Base-by-base conservation (phyloP, 2,888 invertebrate genomes). In the Archips crataeganus region DNA sequence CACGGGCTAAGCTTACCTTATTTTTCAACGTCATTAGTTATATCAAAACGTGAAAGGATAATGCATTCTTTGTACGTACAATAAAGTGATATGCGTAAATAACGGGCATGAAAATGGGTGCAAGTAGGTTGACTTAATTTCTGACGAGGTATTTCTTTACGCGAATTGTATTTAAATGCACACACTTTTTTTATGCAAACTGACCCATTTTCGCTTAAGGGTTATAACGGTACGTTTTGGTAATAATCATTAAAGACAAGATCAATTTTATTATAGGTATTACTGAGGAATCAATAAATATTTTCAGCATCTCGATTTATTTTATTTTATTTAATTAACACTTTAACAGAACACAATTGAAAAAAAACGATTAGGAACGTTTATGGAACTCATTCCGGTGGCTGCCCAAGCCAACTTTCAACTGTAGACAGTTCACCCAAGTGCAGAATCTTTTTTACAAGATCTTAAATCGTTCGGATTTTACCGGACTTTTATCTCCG, bases 11-110 rank as follows among this genome's bases (percentile, higher is more conserved):
- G 84, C 83, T 81, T 75, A 78, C 84, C 84, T 85, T 88, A 88
- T 87, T 88, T 88, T 88, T 88, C 88, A 88, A 82, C 85, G 84
- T 87, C 87, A 88, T 89, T 88, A 88, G 80, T 79, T 78, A 74
- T 80, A 81, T 80, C 82, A 82, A 76, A 82, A 82, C 75, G 78
- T 84, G 82, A 87, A 84, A 84, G 83, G 84, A 85, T 87, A 85
- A 86, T 84, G 85, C 85, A 82, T 85, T 84, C 77, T 81, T 80
- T 79, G 80, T 80, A 82, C 57, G 36, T 60, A 69, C 68, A 68
- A 72, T 74, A 64, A 65, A 70, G 70, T 83, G 79, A 77, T 79
- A 80, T 79, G 79, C 76, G 82, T 79, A 79, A 73, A 82, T 84
- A 81, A 80, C 79, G 81, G 79, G 78, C 54, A 23, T 1, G 54